phyloP scores from a whole-genome alignment of 2,797 vertebrate genomes.

The Falco peregrinus region DNA sequence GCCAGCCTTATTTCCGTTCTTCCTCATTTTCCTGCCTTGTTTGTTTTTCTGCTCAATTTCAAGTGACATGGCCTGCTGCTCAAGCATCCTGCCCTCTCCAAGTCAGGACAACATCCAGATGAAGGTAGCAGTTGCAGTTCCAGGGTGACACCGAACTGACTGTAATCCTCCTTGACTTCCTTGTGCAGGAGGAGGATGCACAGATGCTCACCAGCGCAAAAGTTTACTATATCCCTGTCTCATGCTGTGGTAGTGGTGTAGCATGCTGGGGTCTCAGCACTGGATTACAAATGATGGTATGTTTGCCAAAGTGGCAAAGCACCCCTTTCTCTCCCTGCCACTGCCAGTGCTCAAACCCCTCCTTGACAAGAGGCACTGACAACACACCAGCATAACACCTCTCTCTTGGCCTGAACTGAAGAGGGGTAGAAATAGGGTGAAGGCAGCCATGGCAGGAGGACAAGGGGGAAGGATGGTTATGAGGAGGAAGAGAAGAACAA shows the following conservation, averaged over 20 bases:
- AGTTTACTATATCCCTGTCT: neutral
- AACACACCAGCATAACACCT: neutral
- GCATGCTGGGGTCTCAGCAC: neutral
- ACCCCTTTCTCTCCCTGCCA: neutral
- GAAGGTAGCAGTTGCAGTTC: neutral
- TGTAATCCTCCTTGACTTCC: neutral
- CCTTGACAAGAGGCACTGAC: neutral
- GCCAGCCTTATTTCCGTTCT: neutral
- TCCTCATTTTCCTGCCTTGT: neutral
- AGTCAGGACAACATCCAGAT: neutral
- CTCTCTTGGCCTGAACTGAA: neutral
- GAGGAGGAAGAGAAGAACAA: neutral
- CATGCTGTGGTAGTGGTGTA: no score
- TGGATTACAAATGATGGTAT: neutral
- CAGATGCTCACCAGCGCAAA: neutral
- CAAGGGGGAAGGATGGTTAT: neutral
- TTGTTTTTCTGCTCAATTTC: neutral
- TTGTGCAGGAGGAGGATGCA: neutral
- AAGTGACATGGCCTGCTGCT: neutral
- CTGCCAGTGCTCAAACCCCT: neutral
- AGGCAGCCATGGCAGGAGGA: neutral
- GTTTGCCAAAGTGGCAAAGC: neutral
- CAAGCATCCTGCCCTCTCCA: neutral
- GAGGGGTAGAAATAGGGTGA: neutral
- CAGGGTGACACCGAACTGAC: neutral